A percentile compares a stretch with the other conserved stretches of the same genome.
These are phyloP conservation scores for Drosophila nikananu DNA, from an alignment of 1,140 invertebrate genomes.

Conservation along the genomic window DNA sequence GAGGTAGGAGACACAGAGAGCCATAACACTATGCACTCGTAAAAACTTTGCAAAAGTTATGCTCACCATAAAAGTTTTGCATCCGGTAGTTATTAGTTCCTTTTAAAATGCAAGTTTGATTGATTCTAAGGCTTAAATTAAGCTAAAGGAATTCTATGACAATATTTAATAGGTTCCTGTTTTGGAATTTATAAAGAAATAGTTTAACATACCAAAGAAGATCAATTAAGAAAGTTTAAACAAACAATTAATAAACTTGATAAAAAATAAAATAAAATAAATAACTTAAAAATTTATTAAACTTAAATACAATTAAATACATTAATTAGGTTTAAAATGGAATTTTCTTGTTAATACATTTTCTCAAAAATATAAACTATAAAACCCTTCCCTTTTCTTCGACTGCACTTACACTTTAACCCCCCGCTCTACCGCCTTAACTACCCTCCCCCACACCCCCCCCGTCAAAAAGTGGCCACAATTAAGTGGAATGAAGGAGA, in stretches of 20 bases:
- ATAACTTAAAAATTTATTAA: too few species aligned
- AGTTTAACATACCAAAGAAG: too few species aligned
- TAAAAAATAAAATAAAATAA: too few species aligned
- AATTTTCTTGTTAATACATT: not conserved
- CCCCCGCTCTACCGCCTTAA: not conserved
- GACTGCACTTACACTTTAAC: slow-evolving; percentile 10
- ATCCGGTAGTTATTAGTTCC: not conserved
- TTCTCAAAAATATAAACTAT: not conserved
- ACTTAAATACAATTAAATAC: too few species aligned
- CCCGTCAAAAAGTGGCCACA: slow-evolving; percentile 34
- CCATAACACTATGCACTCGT: not conserved
- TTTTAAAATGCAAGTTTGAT: not conserved
- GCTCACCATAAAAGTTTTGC: not conserved
- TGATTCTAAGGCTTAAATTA: not conserved
- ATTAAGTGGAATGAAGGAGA: slow-evolving; percentile 41
- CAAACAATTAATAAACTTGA: too few species aligned
- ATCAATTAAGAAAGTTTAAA: too few species aligned
- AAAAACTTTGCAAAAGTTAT: slow-evolving; percentile 1
- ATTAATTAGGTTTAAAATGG: too few species aligned
- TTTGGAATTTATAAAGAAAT: too few species aligned
- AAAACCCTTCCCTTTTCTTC: not conserved
- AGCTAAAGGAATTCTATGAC: not conserved
- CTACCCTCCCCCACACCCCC: too few species aligned
- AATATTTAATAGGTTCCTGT: not conserved
- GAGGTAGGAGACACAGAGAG: not conserved